Base-by-base conservation (phyloP, 2,888 invertebrate genomes). In the Sisyra nigra region DNA sequence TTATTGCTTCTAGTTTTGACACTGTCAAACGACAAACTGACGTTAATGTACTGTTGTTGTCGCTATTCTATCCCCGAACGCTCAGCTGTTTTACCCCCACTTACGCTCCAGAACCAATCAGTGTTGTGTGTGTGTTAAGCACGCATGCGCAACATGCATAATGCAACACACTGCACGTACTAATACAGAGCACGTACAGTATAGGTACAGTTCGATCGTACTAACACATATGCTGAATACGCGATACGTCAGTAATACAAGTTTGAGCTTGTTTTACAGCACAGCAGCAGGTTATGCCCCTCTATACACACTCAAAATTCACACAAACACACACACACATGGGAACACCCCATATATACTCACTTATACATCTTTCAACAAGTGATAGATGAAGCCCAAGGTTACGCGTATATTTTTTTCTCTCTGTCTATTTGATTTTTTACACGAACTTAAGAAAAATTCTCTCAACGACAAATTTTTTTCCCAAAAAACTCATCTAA, bases 1-100 rank as follows among this genome's bases (percentile, higher is more conserved):
- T 37, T 18, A 17, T 19, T 19, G 17, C 14, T 33, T 13, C 37
- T 37, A 19, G 17, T 19, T 32, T 35, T 13, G 35, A 35, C 17
- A 14, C 58, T 64, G 59, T 64, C 62, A 64, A 65, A 66, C 66
- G 55, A 55, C 54, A 66, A 67, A 74, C 74, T 74, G 68, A 66
- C 67, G 65, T 64, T 62, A 66, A 64, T 64, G 65, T 68, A 71
- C 66, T 57, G 54, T 53, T 58, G 58, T 59, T 61, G 58, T 60
- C 55, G 55, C 57, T 60, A 41, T 57, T 59, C 59, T 61, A 61
- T 61, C 58, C 54, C 53, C 52, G 17, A 37, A 53, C 7, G 53
- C 61, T 60, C 61, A 62, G 62, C 62, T 62, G 62, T 60, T 59
- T 48, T 50, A 51, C 54, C 57, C 58, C 55, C 53, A 53, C 52